Conservation (phyloP, 2,888 invertebrate species). For the Thereva nobilitata region DNA sequence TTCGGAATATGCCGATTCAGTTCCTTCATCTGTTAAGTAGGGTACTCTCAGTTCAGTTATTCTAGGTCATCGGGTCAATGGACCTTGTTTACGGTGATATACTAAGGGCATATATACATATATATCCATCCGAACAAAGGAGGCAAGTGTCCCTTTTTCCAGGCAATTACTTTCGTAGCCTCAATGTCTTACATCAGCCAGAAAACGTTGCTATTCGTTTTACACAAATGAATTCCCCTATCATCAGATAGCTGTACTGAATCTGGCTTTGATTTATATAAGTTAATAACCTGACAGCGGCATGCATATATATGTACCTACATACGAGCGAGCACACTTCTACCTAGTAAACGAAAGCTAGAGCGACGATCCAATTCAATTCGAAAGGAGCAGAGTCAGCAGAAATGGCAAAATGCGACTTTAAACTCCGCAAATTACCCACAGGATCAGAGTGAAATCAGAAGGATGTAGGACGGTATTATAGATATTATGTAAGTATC, state of each 20-base stretch:
- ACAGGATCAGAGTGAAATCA: slow-evolving; percentile 11
- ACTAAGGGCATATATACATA: too few species aligned
- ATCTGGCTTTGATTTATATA: slow-evolving; percentile 37
- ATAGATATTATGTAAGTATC: slow-evolving; percentile 21
- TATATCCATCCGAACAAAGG: too few species aligned
- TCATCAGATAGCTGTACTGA: slow-evolving; percentile 16
- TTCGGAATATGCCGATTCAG: too few species aligned
- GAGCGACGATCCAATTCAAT: slow-evolving; percentile 13
- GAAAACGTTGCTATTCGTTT: too few species aligned
- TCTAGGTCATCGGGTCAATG: too few species aligned
- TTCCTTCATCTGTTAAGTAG: too few species aligned
- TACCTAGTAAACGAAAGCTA: not conserved
- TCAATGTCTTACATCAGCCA: too few species aligned
- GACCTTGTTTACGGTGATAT: too few species aligned
- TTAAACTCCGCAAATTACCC: slow-evolving; percentile 33
- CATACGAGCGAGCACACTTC: slow-evolving; percentile 6
- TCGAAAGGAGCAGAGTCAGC: slow-evolving; percentile 21
- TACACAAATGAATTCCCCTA: slow-evolving; percentile 15
- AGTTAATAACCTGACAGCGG: slow-evolving; percentile 39
- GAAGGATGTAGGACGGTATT: slow-evolving; percentile 13
- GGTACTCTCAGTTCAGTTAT: too few species aligned
- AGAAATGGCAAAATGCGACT: slow-evolving; percentile 24
- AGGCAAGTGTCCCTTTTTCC: too few species aligned
- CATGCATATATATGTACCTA: slow-evolving; percentile 4
- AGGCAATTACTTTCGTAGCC: too few species aligned